Conservation (phyloP, 92 coral and sea anemone species). For the Nematostella vectensis region DNA sequence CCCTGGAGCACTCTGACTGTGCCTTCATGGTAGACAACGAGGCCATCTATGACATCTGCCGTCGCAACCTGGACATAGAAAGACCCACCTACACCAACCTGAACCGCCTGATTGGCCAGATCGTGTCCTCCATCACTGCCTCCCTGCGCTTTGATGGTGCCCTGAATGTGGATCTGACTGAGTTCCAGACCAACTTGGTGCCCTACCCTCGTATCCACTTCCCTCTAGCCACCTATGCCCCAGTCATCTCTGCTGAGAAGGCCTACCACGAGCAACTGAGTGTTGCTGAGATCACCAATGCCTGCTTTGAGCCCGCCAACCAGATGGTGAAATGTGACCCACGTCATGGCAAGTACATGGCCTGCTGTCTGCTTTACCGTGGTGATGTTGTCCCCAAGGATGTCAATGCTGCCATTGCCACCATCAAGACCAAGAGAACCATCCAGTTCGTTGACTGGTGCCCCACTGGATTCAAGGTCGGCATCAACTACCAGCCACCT, state of each 20-base stretch:
- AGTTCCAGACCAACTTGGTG: conserved; percentile 2
- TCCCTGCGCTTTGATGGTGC: background rate
- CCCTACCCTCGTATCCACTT: conserved; percentile 12
- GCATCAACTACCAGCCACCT: conserved; percentile 71
- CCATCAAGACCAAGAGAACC: conserved; percentile 93
- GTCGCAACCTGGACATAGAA: conserved; percentile 32
- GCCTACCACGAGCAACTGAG: conserved; percentile 92
- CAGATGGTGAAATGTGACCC: conserved; percentile 92
- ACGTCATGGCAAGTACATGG: conserved; percentile 94
- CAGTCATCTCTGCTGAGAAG: conserved; percentile 92
- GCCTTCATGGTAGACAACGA: conserved; percentile 97
- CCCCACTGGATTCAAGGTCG: conserved; percentile 90
- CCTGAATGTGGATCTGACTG: background rate
- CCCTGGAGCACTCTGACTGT: conserved; percentile 93
- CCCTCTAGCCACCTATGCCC: conserved; percentile 91
- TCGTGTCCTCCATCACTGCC: conserved; percentile 1
- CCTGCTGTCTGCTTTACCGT: conserved; percentile 89
- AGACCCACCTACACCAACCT: conserved; percentile 15
- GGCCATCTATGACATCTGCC: conserved; percentile 92
- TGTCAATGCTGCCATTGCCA: conserved; percentile 90
- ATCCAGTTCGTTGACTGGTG: conserved; percentile 97
- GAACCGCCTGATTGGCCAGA: conserved; percentile 27
- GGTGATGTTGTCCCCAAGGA: conserved; percentile 93
- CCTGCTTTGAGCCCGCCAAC: conserved; percentile 87
- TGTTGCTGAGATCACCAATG: conserved; percentile 89